A percentile compares a stretch with the other conserved stretches of the same genome.
phyloP scores from a whole-genome alignment of 2,113 vertebrate genomes.

The Lophochroa leadbeateri region DNA sequence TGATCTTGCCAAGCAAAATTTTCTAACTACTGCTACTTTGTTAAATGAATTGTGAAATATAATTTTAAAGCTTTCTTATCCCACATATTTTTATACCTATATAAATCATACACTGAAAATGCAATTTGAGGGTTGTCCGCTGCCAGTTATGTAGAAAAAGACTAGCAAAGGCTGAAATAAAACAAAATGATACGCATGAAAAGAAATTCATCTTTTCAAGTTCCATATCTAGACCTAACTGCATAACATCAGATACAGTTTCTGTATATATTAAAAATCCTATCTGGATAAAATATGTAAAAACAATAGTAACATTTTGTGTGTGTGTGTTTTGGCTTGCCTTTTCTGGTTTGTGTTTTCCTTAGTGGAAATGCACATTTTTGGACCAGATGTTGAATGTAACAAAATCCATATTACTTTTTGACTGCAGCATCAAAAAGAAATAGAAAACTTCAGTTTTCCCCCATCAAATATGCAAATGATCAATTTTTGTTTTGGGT shows the following conservation, averaged over 20 bases:
- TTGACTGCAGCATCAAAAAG: slow-evolving; percentile 21
- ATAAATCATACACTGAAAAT: slow-evolving; percentile 23
- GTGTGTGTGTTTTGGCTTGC: slow-evolving; percentile 38
- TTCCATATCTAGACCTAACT: not conserved
- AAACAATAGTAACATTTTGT: slow-evolving; percentile 30
- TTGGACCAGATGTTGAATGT: slow-evolving; percentile 42
- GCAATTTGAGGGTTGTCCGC: not conserved
- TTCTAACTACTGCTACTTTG: slow-evolving; percentile 17
- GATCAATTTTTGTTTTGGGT: not conserved
- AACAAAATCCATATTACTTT: slow-evolving; percentile 55
- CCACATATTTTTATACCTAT: slow-evolving; percentile 5
- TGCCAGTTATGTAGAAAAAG: not conserved
- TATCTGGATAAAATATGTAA: not conserved
- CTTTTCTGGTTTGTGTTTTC: slow-evolving; percentile 33
- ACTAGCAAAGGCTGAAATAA: not conserved
- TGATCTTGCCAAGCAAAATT: slow-evolving; percentile 38
- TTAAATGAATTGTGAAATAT: slow-evolving; percentile 24
- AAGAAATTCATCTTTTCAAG: not conserved
- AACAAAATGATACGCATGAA: not conserved
- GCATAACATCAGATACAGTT: not conserved
- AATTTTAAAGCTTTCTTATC: not conserved
- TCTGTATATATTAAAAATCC: slow-evolving; percentile 14
- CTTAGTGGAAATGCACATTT: slow-evolving; percentile 40
- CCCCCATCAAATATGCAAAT: not conserved
- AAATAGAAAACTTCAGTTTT: not conserved